Evolutionary conservation across 1,140 invertebrate species (phyloP).

Genomic region (Drosophila ficusphila): DNA sequence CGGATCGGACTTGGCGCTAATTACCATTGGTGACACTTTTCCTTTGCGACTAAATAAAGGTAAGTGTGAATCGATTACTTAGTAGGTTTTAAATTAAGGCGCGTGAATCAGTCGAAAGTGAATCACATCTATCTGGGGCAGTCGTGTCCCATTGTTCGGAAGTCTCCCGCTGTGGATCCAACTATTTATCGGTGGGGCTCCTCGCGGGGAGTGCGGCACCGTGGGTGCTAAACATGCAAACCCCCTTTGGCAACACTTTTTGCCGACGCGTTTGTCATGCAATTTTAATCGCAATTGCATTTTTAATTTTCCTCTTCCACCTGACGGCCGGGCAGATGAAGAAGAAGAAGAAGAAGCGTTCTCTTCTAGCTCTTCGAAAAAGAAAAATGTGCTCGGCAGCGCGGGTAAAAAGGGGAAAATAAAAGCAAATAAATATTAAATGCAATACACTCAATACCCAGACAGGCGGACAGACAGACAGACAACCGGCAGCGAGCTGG

Average conservation of each 20-base stretch:
- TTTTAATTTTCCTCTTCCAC: conserved; percentile 81
- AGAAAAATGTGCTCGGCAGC: conserved; percentile 58
- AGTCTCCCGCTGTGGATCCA: conserved; percentile 12
- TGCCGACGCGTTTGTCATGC: conserved; percentile 77
- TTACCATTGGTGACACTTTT: conserved; percentile 43
- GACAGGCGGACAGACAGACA: conserved; percentile 32
- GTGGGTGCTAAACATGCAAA: conserved; percentile 63
- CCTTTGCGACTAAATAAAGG: conserved; percentile 49
- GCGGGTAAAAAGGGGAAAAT: conserved; percentile 42
- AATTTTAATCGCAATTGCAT: conserved; percentile 82
- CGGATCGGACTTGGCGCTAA: conserved; percentile 41
- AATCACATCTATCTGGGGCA: conserved; percentile 33
- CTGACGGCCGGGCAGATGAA: conserved; percentile 47
- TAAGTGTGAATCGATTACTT: conserved; percentile 68
- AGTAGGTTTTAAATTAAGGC: conserved; percentile 13
- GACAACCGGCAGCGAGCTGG: conserved; percentile 54
- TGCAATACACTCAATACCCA: conserved; percentile 79
- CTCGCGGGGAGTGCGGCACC: not conserved
- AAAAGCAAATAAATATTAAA: conserved; percentile 83
- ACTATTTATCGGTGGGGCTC: conserved; percentile 44
- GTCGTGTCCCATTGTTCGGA: too few species aligned
- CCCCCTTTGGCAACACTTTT: conserved; percentile 60
- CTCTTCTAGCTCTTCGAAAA: conserved; percentile 20
- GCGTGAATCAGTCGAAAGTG: conserved; percentile 29
- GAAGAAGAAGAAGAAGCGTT: conserved; percentile 14